These are phyloP conservation scores for Sphenopsis melanotis DNA, from an alignment of 2,797 vertebrate genomes.

Conservation along the genomic window DNA sequence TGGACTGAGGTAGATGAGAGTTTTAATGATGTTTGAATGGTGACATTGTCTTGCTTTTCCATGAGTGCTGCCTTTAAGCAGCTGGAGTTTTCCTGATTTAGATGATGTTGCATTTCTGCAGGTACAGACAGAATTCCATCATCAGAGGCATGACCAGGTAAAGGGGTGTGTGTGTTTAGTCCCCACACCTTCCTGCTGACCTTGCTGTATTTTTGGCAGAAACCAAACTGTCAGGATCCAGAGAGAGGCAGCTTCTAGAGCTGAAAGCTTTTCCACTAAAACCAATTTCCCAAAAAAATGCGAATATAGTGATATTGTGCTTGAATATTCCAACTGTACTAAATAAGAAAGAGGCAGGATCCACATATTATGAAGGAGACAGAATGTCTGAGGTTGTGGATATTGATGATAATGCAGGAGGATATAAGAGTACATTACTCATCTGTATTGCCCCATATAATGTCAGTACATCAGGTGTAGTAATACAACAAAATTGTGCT, in stretches of 20 bases:
- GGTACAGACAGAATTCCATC: not conserved
- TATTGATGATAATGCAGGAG: not conserved
- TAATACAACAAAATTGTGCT: not conserved
- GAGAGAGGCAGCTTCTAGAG: not conserved
- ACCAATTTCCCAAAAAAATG: accelerated
- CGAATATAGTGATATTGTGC: not conserved
- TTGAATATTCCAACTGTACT: not conserved
- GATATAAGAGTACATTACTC: not conserved
- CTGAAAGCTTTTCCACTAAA: not conserved
- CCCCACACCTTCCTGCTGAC: not conserved
- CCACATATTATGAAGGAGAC: not conserved
- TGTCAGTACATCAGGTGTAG: not conserved
- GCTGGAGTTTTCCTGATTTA: not conserved
- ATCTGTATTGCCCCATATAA: not conserved
- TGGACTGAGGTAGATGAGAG: not conserved
- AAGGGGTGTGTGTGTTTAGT: not conserved
- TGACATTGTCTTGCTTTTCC: not conserved
- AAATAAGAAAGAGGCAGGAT: not conserved
- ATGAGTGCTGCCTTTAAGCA: not conserved
- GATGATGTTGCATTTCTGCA: not conserved
- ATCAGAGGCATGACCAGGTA: not conserved
- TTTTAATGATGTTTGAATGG: not conserved
- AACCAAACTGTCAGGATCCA: not conserved
- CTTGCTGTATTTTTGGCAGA: not conserved
- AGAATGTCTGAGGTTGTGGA: not conserved